Evolutionary conservation across 92 coral and sea anemone species (phyloP).

Genomic region (Montipora capitata): DNA sequence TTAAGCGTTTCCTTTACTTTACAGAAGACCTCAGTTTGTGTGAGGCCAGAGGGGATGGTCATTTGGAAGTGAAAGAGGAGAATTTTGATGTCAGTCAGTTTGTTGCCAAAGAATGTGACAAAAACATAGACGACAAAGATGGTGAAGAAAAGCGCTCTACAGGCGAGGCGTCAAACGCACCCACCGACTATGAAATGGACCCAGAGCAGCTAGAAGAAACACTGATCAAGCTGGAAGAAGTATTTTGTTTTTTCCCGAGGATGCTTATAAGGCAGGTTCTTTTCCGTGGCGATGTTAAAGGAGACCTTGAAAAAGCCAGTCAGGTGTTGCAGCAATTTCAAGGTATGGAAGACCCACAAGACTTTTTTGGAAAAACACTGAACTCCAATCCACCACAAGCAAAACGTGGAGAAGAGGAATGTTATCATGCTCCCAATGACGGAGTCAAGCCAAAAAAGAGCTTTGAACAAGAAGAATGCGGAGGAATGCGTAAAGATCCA

Average conservation of each 20-base stretch:
- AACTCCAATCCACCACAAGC: not conserved
- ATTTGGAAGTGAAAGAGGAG: not conserved
- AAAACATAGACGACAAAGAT: not conserved
- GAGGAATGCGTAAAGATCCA: not conserved
- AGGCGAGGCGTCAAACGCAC: not conserved
- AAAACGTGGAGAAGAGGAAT: not conserved
- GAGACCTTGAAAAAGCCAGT: constrained; percentile 55
- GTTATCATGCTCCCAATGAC: not conserved
- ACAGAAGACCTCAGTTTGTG: not conserved
- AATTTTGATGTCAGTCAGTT: not conserved
- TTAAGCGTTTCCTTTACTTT: not conserved
- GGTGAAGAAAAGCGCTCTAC: not conserved
- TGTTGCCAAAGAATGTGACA: not conserved
- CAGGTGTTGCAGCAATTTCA: constrained; percentile 17
- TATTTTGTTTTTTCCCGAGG: constrained; percentile 33
- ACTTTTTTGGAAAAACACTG: not conserved
- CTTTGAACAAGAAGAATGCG: not conserved
- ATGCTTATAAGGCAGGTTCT: constrained; percentile 54
- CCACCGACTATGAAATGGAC: constrained; percentile 3
- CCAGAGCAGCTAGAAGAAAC: constrained; percentile 38
- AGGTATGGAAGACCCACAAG: constrained; percentile 29
- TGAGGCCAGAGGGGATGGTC: not conserved
- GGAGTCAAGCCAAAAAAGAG: not conserved
- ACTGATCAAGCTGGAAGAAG: constrained; percentile 14
- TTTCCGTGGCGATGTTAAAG: constrained; percentile 66